Evolutionary conservation across 2,888 invertebrate genomes (phyloP), one percentile per base, ranked within the genome.

Genomic region (Pollenia amentaria): DNA sequence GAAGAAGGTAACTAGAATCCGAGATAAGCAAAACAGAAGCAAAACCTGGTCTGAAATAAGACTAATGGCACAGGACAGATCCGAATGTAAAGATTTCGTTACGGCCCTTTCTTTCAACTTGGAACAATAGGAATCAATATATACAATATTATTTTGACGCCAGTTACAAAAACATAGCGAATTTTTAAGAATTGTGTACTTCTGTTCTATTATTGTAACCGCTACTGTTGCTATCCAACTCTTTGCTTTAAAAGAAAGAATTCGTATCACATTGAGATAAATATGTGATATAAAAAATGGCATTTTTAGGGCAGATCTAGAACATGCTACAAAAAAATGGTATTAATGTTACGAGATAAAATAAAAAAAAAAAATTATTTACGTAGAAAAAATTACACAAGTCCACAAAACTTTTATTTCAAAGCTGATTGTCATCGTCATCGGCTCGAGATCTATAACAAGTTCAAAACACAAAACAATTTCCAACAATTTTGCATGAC

Each of bases 371-470:
- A 60, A 9, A 18, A 21, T 18, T 9, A 64, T n/a, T n/a, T n/a
- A n/a, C 10, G 7, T 1, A 12, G 14, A 21, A 78, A 57, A 16
- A 69, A 11, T 40, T 21, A 48, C 40, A 79, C 21, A 67, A 57
- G 16, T 67, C 12, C 40, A 57, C 16, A 62, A 48, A 57, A 53
- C 40, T 65, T 78, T 53, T 18, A 44, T 80, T 81, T 21, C 40
- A 73, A 64, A 70, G 65, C 65, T 64, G 55, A 57, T 73, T 62
- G 18, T 81, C 55, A 51, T 65, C 80, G 64, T 64, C 81, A 75
- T 51, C 81, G 51, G 51, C 73, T 67, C 40, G 38, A 84, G 78
- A 84, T 79, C 73, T 62, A 16, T 46, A 84, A 67, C 38, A 75
- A 10, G 42, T 78, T 78, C 29, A 16, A 60, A 67, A 3, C 2